Conservation (phyloP, 2,113 vertebrate species). For the Anarrhichthys ocellatus region DNA sequence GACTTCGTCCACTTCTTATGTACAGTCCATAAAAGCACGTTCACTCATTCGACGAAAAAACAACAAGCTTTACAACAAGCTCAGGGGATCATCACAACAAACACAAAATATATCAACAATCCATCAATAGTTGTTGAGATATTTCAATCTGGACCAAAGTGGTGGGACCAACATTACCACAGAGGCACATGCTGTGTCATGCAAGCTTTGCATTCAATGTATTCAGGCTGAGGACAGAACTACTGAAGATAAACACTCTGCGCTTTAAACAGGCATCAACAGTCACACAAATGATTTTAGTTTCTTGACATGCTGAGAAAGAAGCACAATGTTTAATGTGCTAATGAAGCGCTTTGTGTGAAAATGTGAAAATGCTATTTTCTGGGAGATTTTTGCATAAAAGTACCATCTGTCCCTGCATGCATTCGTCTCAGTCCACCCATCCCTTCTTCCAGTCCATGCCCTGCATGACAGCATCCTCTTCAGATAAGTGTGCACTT, state of each 20-base stretch:
- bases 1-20: no score
- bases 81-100: neutral
- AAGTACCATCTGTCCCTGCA: conserved; percentile 7
- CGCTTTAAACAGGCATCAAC: no score
- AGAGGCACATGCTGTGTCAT: no score
- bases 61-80: no score
- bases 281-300: neutral
- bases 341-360: neutral
- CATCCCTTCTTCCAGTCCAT: conserved; percentile 9
- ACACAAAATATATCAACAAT: neutral
- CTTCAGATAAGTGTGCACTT: conserved; percentile 41
- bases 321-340: neutral
- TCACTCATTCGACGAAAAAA: neutral
- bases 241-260: no score
- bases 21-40: no score
- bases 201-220: no score
- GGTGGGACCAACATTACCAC: no score
- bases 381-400: neutral
- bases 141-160: neutral
- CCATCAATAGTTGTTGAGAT: neutral
- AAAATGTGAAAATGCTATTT: no score
- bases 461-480: conserved; percentile 33
- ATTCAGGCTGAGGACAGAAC: no score
- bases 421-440: conserved; percentile 10
- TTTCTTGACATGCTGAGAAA: neutral